Evolutionary conservation across 2,888 invertebrate species (phyloP).

Genomic region (Scaptodrosophila latifasciaeformis): DNA sequence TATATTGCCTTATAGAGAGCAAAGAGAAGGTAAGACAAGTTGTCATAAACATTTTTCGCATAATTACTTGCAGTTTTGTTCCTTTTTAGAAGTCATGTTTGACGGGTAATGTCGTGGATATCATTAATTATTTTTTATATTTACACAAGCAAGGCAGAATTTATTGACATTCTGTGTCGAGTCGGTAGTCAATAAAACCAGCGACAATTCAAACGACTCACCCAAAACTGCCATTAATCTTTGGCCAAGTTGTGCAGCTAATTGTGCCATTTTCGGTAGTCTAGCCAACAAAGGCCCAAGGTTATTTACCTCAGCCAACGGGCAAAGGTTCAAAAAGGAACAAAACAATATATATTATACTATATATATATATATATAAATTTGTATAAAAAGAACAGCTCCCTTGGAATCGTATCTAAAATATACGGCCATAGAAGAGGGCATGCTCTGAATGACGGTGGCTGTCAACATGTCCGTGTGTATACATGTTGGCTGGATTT

Average conservation of each 20-base stretch:
- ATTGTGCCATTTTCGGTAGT: slow-evolving; percentile 49
- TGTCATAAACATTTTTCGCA: slow-evolving; percentile 54
- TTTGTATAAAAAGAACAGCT: no score
- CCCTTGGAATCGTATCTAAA: no score
- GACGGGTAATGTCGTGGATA: slow-evolving; percentile 28
- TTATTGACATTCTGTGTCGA: slow-evolving; percentile 47
- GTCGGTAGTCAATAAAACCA: slow-evolving; percentile 43
- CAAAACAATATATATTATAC: no score
- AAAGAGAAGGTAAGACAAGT: slow-evolving; percentile 20
- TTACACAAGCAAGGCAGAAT: slow-evolving; percentile 48
- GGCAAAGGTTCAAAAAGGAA: no score
- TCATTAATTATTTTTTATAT: slow-evolving; percentile 63
- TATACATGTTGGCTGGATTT: neutral
- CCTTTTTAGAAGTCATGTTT: slow-evolving; percentile 12
- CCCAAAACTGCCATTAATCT: slow-evolving; percentile 55
- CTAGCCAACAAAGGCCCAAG: slow-evolving; percentile 37
- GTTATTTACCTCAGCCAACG: slow-evolving; percentile 27
- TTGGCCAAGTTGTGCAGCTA: slow-evolving; percentile 61
- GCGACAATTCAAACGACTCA: slow-evolving; percentile 41
- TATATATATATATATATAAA: no score
- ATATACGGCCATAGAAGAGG: no score
- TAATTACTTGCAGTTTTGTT: slow-evolving; percentile 54
- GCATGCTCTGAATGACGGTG: neutral
- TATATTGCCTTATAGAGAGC: no score
- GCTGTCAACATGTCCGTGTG: no score